Percentiles rank a stretch among this genome's conserved stretches.
These are phyloP conservation scores for Prosapia bicincta DNA, from an alignment of 2,888 invertebrate genomes.

Conservation along the genomic window DNA sequence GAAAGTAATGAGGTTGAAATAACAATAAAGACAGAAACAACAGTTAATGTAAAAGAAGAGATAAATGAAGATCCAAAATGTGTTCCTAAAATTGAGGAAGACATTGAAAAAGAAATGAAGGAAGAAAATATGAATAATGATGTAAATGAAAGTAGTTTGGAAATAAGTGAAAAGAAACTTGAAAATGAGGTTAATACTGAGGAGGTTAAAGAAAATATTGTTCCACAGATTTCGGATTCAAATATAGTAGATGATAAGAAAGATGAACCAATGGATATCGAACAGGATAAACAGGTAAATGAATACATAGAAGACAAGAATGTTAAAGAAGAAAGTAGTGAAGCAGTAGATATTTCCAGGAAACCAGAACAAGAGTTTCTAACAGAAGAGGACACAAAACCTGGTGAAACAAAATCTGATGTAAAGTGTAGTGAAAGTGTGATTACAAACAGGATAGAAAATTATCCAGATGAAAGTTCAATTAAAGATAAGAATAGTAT, in stretches of 20 bases:
- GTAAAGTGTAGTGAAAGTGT: conserved; percentile 20
- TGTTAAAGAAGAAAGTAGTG: conserved; percentile 41
- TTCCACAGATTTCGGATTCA: conserved; percentile 35
- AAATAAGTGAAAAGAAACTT: conserved; percentile 44
- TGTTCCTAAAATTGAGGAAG: background rate
- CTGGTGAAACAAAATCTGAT: conserved; percentile 38
- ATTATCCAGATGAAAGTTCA: background rate
- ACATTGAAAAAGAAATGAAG: conserved; percentile 36
- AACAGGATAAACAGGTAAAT: conserved; percentile 35
- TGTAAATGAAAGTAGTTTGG: conserved; percentile 40
- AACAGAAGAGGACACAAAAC: conserved; percentile 37
- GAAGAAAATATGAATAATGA: conserved; percentile 43
- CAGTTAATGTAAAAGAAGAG: background rate
- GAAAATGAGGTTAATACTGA: conserved; percentile 45
- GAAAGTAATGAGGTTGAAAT: conserved; percentile 25
- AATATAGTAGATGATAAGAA: conserved; percentile 40
- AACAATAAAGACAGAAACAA: background rate
- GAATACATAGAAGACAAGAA: conserved; percentile 36
- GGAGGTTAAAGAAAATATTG: conserved; percentile 18
- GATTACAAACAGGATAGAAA: background rate
- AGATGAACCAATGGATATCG: conserved; percentile 35
- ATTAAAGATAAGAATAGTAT: background rate
- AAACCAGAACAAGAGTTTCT: conserved; percentile 31
- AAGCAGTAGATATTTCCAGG: conserved; percentile 41
- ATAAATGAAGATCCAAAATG: background rate